Conservation (phyloP, 2,888 invertebrate genomes). For the Microdon myrmicae region DNA sequence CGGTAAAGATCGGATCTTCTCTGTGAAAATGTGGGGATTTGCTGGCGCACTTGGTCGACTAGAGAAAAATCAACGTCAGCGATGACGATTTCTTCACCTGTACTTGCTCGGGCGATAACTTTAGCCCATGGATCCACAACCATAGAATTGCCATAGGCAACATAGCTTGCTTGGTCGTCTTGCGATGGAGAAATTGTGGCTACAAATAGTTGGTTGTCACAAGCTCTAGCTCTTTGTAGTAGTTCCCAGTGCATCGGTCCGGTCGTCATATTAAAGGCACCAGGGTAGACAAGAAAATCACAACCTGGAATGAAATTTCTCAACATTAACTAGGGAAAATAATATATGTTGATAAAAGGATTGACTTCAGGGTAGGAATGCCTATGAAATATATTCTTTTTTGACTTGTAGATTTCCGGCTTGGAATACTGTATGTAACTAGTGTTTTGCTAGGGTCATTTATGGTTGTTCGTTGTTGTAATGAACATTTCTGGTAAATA, state of each 20-base stretch:
- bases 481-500: no score
- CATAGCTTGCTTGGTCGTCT: conserved; percentile 81
- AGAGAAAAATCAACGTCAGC: conserved; percentile 80
- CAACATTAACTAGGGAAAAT: not conserved
- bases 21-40: conserved; percentile 84
- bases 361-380: no score
- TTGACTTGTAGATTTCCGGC: no score
- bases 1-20: conserved; percentile 81
- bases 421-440: no score
- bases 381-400: no score
- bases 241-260: conserved; percentile 95
- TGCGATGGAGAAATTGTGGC: conserved; percentile 88
- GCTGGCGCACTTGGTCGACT: conserved; percentile 80
- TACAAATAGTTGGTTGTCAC: conserved; percentile 90
- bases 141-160: conserved; percentile 90
- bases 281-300: conserved; percentile 88
- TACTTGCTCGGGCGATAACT: conserved; percentile 75
- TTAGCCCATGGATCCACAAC: conserved; percentile 84
- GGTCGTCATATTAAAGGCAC: conserved; percentile 96
- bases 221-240: conserved; percentile 81
- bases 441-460: no score
- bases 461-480: no score
- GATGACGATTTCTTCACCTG: conserved; percentile 76
- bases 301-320: conserved; percentile 72
- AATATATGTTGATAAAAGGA: no score